Evolutionary conservation across 1,140 invertebrate genomes (phyloP).

Genomic region (Cephus cinctus): DNA sequence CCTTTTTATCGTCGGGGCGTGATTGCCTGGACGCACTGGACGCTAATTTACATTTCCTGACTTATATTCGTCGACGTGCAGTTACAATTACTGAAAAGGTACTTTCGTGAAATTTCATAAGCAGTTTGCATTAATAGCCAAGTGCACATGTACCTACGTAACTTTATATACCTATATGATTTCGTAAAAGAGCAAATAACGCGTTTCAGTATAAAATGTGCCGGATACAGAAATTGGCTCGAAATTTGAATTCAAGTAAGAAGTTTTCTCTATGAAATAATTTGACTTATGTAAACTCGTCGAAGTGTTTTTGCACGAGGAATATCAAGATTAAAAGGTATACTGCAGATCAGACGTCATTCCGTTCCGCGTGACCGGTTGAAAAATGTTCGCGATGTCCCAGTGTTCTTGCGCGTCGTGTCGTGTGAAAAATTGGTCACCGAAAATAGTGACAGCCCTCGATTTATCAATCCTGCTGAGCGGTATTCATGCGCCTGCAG

Average conservation of each 20-base stretch:
- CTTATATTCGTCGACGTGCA: slow-evolving; percentile 7
- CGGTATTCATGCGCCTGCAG: background rate
- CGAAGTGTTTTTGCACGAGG: no score
- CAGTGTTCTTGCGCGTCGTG: slow-evolving; percentile 27
- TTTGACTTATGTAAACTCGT: no score
- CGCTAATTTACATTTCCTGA: slow-evolving; percentile 38
- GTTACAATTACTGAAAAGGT: slow-evolving; percentile 2
- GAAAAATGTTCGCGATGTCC: slow-evolving; percentile 42
- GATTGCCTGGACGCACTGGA: slow-evolving; percentile 31
- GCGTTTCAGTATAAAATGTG: no score
- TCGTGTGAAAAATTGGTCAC: slow-evolving; percentile 47
- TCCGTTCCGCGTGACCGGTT: slow-evolving; percentile 46
- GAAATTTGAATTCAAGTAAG: no score
- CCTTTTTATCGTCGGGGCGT: slow-evolving; percentile 32
- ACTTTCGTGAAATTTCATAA: no score
- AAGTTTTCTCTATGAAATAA: no score
- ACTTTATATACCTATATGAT: no score
- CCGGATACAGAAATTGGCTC: no score
- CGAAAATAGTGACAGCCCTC: slow-evolving; percentile 44
- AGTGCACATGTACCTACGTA: no score
- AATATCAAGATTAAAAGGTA: background rate
- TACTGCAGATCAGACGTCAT: no score
- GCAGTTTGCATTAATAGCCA: slow-evolving; percentile 33
- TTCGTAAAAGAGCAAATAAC: no score
- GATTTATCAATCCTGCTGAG: slow-evolving; percentile 44